These are phyloP conservation scores for Steatocranus sp. DNA, from an alignment of 2,797 vertebrate species.

Conservation along the genomic window DNA sequence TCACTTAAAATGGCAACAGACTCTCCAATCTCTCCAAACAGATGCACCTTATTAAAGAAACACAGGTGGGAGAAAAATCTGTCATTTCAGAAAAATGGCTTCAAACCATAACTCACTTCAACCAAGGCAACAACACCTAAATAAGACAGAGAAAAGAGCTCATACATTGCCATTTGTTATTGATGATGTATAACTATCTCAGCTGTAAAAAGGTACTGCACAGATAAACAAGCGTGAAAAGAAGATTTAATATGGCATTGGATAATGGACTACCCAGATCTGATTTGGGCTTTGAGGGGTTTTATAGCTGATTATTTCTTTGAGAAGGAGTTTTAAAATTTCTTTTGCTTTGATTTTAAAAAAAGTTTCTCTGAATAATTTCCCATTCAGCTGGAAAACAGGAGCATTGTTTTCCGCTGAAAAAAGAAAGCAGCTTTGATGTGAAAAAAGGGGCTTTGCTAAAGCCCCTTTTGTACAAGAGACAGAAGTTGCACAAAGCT, in stretches of 20 bases:
- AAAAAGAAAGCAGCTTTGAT: slow-evolving; percentile 38
- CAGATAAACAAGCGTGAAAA: slow-evolving; percentile 30
- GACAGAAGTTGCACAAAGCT: slow-evolving; percentile 40
- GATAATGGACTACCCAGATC: slow-evolving; percentile 35
- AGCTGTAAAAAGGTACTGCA: slow-evolving; percentile 8
- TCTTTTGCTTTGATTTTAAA: slow-evolving; percentile 19
- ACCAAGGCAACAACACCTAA: not conserved
- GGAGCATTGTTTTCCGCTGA: slow-evolving; percentile 6
- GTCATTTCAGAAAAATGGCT: slow-evolving; percentile 24
- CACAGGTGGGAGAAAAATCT: slow-evolving; percentile 34
- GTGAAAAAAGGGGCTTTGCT: slow-evolving; percentile 15
- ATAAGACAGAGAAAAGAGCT: not conserved
- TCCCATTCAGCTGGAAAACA: slow-evolving; percentile 21
- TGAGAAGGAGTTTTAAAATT: slow-evolving; percentile 16
- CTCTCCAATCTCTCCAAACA: slow-evolving; percentile 32
- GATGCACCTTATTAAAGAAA: slow-evolving; percentile 51
- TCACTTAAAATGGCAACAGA: slow-evolving; percentile 58
- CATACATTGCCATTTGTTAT: not conserved
- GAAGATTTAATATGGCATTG: not conserved
- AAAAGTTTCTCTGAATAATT: slow-evolving; percentile 18
- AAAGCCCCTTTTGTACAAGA: slow-evolving; percentile 29
- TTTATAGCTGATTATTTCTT: slow-evolving; percentile 32
- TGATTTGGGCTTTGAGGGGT: slow-evolving; percentile 33
- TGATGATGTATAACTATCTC: slow-evolving; percentile 11
- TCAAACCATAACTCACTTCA: slow-evolving; percentile 26